A percentile compares a stretch with the other conserved stretches of the same genome.
Evolutionary conservation across 2,797 vertebrate species (phyloP).

Genomic region (Hypotaenidia philippensis): DNA sequence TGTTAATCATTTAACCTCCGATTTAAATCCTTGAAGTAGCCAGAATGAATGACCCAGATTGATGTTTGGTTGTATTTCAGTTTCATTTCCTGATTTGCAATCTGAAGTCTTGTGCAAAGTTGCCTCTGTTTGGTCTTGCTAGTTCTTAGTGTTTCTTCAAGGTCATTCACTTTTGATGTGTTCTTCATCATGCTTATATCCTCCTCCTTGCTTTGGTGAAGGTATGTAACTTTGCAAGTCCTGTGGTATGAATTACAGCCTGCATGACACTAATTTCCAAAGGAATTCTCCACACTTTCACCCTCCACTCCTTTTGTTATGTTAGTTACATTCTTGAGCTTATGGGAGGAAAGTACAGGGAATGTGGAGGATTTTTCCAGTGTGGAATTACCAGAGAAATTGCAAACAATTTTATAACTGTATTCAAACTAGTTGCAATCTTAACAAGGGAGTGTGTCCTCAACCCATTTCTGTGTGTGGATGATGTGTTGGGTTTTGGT

Average conservation of each 20-base stretch:
- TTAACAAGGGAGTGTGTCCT: background rate
- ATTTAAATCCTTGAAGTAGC: background rate
- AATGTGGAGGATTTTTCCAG: background rate
- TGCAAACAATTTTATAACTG: background rate
- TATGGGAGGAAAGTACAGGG: background rate
- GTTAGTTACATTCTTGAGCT: background rate
- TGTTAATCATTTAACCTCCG: background rate
- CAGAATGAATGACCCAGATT: background rate
- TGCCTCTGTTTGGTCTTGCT: background rate
- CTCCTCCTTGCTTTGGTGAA: background rate
- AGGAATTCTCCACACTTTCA: background rate
- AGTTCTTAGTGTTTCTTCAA: background rate
- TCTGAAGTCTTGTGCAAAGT: background rate
- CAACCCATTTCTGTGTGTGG: background rate
- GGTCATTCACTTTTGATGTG: background rate
- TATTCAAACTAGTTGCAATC: background rate
- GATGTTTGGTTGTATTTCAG: too few relatives aligned
- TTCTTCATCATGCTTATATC: background rate
- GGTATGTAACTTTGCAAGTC: background rate
- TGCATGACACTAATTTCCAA: background rate
- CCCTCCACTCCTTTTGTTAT: background rate
- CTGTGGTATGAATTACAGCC: background rate
- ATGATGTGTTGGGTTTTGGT: background rate
- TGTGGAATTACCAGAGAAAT: background rate
- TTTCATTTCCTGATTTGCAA: background rate